Evolutionary conservation across 2,888 invertebrate species (phyloP).

Genomic region (Agrenia bidenticulata): DNA sequence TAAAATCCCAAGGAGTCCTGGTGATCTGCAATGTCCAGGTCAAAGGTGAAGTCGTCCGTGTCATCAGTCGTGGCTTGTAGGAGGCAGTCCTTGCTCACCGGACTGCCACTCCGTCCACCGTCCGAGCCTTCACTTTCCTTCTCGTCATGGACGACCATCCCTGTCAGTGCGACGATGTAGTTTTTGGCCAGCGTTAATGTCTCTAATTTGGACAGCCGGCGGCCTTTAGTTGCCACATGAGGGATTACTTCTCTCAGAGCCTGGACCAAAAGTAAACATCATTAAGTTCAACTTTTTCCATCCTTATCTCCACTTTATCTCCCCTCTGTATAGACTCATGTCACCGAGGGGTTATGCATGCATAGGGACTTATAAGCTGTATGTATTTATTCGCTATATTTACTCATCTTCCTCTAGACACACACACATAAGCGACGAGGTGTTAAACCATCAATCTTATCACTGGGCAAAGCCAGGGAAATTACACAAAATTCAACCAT

Average conservation of each 20-base stretch:
- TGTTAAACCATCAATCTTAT: too few relatives aligned
- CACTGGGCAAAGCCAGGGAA: too few relatives aligned
- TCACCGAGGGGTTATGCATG: background rate
- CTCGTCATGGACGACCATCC: slow-evolving; percentile 53
- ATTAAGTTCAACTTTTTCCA: slow-evolving; percentile 11
- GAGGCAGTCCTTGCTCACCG: slow-evolving; percentile 53
- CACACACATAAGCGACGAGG: too few relatives aligned
- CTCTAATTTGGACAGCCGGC: slow-evolving; percentile 52
- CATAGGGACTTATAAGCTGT: background rate
- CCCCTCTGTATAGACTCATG: background rate
- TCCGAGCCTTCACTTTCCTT: slow-evolving; percentile 40
- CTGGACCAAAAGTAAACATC: slow-evolving; percentile 37
- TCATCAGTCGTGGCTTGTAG: slow-evolving; percentile 52
- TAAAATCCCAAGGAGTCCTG: slow-evolving; percentile 53
- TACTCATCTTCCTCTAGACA: too few relatives aligned
- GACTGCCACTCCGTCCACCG: slow-evolving; percentile 46
- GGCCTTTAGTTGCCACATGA: slow-evolving; percentile 53
- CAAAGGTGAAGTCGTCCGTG: slow-evolving; percentile 53
- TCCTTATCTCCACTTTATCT: slow-evolving; percentile 5
- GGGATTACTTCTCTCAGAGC: slow-evolving; percentile 53
- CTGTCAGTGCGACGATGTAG: slow-evolving; percentile 53
- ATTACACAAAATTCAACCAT: too few relatives aligned
- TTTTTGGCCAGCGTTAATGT: slow-evolving; percentile 53
- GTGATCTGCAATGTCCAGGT: slow-evolving; percentile 53
- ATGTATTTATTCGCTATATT: background rate